phyloP scores from a whole-genome alignment of 2,797 vertebrate species.

The Leptatherina wallacei region DNA sequence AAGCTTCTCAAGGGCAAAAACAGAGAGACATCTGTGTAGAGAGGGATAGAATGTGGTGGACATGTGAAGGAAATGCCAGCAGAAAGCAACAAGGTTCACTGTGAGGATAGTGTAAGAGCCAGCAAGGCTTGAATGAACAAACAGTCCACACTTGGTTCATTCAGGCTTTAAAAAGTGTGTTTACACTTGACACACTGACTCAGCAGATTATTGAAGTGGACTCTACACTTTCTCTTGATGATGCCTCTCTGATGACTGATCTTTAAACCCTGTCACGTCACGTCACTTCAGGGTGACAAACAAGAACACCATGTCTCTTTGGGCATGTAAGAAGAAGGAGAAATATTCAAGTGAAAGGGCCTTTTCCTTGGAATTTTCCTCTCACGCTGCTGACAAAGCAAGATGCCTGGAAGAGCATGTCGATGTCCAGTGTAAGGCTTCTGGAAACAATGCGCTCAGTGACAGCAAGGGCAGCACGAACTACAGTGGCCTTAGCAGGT shows the following conservation, averaged over 20 bases:
- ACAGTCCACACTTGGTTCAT: not conserved
- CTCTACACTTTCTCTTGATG: slow-evolving; percentile 57
- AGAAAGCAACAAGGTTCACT: not conserved
- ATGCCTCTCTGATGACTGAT: slow-evolving; percentile 40
- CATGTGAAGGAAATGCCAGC: not conserved
- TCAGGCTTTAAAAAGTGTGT: slow-evolving; percentile 27
- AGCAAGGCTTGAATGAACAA: slow-evolving; percentile 6
- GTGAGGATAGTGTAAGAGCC: slow-evolving; percentile 11
- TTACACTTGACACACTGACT: slow-evolving; percentile 24
- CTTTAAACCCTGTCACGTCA: slow-evolving; percentile 47
- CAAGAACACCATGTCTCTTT: slow-evolving; percentile 14
- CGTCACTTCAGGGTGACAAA: slow-evolving; percentile 28
- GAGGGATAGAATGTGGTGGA: slow-evolving; percentile 1
- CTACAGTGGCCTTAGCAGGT: slow-evolving; percentile 58
- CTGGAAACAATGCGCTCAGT: slow-evolving; percentile 50
- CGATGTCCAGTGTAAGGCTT: slow-evolving; percentile 3
- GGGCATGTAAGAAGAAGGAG: not conserved
- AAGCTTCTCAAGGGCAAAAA: slow-evolving; percentile 46
- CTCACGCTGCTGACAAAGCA: slow-evolving; percentile 34
- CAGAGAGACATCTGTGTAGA: slow-evolving; percentile 28
- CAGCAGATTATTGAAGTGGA: slow-evolving; percentile 54
- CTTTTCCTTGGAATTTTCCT: slow-evolving; percentile 56
- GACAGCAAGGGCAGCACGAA: slow-evolving; percentile 18
- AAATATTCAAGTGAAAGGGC: slow-evolving; percentile 10
- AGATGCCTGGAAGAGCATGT: slow-evolving; percentile 23